phyloP scores from a whole-genome alignment of 2,113 vertebrate species.

The Acanthochromis polyacanthus region DNA sequence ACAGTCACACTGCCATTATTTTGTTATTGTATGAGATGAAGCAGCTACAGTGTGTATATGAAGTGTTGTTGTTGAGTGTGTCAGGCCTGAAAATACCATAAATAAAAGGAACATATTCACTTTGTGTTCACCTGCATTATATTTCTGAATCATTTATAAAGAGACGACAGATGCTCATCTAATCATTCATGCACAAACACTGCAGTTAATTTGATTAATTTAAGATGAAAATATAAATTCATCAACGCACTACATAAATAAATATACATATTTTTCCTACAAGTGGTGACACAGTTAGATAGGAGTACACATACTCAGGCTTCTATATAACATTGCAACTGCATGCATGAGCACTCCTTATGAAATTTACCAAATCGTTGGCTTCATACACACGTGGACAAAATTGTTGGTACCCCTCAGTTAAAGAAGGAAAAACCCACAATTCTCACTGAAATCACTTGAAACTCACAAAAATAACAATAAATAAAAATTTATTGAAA shows the following conservation, averaged over 20 bases:
- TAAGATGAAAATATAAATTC: not conserved
- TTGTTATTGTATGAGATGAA: not conserved
- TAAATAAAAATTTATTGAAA: no score
- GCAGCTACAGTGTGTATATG: not conserved
- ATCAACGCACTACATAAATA: not conserved
- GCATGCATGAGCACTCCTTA: conserved; percentile 21
- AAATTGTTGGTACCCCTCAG: no score
- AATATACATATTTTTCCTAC: not conserved
- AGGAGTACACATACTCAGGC: conserved; percentile 6
- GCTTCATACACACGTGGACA: no score
- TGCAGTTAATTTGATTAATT: not conserved
- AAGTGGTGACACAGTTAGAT: conserved; percentile 3
- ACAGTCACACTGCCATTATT: not conserved
- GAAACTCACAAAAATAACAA: no score
- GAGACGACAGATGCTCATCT: not conserved
- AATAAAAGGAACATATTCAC: no score
- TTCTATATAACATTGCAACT: conserved; percentile 23
- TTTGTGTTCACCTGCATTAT: not conserved
- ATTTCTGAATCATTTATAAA: no score
- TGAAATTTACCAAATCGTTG: conserved; percentile 7
- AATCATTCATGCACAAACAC: not conserved
- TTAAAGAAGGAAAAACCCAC: no score
- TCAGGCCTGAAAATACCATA: not conserved
- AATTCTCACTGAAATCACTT: no score
- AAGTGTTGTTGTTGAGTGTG: not conserved